Evolutionary conservation across 1,140 invertebrate species (phyloP).

Genomic region (Teleogryllus occipitalis): DNA sequence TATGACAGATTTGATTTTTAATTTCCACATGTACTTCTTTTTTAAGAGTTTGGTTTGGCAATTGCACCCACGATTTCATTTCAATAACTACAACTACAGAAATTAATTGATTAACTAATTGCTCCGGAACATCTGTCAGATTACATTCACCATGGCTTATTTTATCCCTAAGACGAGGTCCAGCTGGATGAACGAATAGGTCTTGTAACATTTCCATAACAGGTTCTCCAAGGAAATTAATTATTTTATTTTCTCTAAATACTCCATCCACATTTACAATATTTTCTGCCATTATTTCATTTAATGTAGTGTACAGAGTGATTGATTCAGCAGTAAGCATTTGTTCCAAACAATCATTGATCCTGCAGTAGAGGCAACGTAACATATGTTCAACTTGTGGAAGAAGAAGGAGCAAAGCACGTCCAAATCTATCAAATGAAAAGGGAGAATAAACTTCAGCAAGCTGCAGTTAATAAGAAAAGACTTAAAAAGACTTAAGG

Average conservation of each 20-base stretch:
- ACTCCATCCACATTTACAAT: neutral
- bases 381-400: conserved; percentile 24
- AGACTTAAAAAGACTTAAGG: too few relatives aligned
- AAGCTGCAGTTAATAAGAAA: too few relatives aligned
- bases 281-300: conserved; percentile 23
- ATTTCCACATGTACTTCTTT: neutral
- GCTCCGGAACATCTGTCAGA: conserved; percentile 12
- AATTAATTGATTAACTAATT: conserved; percentile 11
- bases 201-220: conserved; percentile 23
- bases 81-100: conserved; percentile 10
- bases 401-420: conserved; percentile 20
- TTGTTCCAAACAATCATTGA: conserved; percentile 21
- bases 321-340: conserved; percentile 24
- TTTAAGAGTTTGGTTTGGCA: neutral
- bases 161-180: conserved; percentile 23
- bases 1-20: neutral
- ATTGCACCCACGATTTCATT: neutral
- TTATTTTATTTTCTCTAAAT: conserved; percentile 9
- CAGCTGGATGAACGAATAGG: conserved; percentile 17
- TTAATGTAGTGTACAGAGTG: conserved; percentile 24
- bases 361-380: conserved; percentile 18
- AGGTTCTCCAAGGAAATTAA: conserved; percentile 11
- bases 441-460: neutral
- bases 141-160: conserved; percentile 24
- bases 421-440: conserved; percentile 20